phyloP scores from a whole-genome alignment of 2,113 vertebrate genomes.

The Eurystomus gularis region DNA sequence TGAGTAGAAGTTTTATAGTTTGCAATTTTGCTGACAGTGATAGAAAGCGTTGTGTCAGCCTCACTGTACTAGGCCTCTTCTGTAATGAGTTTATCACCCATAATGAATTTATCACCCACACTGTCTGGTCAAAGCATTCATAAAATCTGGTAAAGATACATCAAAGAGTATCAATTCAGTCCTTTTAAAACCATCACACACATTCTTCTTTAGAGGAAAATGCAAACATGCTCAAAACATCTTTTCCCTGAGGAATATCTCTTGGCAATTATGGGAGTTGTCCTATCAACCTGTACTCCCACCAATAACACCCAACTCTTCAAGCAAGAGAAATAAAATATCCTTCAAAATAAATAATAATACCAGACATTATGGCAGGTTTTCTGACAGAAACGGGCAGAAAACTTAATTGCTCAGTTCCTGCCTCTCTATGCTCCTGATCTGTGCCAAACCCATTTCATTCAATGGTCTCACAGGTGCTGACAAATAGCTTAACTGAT shows the following conservation, averaged over 20 bases:
- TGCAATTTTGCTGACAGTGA: slow-evolving; percentile 56
- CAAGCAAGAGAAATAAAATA: background rate
- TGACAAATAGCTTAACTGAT: background rate
- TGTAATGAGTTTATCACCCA: slow-evolving; percentile 44
- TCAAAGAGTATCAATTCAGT: slow-evolving; percentile 48
- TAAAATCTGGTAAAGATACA: slow-evolving; percentile 32
- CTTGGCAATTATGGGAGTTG: background rate
- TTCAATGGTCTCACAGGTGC: background rate
- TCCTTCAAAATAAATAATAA: background rate
- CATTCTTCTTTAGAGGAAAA: slow-evolving; percentile 50
- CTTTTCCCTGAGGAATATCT: background rate
- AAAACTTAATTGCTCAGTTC: background rate
- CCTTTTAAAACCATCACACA: slow-evolving; percentile 41
- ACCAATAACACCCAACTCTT: background rate
- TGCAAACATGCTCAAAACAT: background rate
- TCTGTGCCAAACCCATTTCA: background rate
- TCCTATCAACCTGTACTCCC: background rate
- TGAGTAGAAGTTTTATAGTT: background rate
- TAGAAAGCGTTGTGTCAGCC: slow-evolving; percentile 28
- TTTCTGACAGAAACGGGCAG: background rate
- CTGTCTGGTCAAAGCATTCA: slow-evolving; percentile 54
- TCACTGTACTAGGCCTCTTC: background rate
- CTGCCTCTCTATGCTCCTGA: background rate
- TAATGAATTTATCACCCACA: slow-evolving; percentile 52
- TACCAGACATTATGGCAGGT: fast-evolving